A percentile compares a stretch with the other conserved stretches of the same genome.
These are phyloP conservation scores for Drosophila pallidifrons DNA, from an alignment of 1,140 invertebrate genomes.

Conservation along the genomic window DNA sequence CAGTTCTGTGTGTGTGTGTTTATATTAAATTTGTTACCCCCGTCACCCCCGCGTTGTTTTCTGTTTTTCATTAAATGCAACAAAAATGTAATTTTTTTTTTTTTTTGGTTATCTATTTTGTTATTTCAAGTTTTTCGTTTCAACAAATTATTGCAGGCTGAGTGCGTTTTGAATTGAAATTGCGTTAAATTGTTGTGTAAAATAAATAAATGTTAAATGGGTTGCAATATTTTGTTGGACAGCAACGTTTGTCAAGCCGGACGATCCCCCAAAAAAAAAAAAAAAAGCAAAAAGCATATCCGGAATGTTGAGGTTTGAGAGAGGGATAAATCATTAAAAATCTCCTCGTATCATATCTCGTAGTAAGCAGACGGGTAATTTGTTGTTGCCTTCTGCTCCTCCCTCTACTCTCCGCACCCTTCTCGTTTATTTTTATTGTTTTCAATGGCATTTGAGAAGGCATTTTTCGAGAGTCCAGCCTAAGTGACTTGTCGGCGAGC, in stretches of 20 bases:
- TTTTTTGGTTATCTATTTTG: slow-evolving; percentile 25
- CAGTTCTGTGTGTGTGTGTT: slow-evolving; percentile 54
- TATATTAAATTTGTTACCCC: slow-evolving; percentile 67
- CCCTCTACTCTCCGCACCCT: not conserved
- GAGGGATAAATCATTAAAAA: slow-evolving; percentile 43
- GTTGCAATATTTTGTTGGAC: slow-evolving; percentile 38
- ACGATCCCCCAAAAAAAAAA: slow-evolving; percentile 2
- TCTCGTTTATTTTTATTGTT: slow-evolving; percentile 69
- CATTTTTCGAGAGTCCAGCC: slow-evolving; percentile 6
- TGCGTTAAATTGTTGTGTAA: slow-evolving; percentile 41
- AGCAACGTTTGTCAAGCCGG: slow-evolving; percentile 33
- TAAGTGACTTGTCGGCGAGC: slow-evolving; percentile 35
- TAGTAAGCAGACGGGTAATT: slow-evolving; percentile 32
- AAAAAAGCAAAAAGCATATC: not conserved
- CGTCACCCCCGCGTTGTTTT: slow-evolving; percentile 30
- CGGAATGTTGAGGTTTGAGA: not conserved
- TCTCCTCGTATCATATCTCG: slow-evolving; percentile 34
- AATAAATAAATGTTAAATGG: slow-evolving; percentile 26
- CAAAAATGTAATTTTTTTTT: slow-evolving; percentile 50
- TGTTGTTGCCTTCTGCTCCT: not conserved
- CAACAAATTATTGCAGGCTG: slow-evolving; percentile 65
- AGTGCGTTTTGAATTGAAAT: slow-evolving; percentile 48
- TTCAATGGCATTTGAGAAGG: slow-evolving; percentile 50
- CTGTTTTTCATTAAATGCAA: slow-evolving; percentile 77
- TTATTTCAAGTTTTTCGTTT: slow-evolving; percentile 25